These are phyloP conservation scores for Actinia tenebrosa DNA, from an alignment of 64 coral and sea anemone species.

Conservation along the genomic window DNA sequence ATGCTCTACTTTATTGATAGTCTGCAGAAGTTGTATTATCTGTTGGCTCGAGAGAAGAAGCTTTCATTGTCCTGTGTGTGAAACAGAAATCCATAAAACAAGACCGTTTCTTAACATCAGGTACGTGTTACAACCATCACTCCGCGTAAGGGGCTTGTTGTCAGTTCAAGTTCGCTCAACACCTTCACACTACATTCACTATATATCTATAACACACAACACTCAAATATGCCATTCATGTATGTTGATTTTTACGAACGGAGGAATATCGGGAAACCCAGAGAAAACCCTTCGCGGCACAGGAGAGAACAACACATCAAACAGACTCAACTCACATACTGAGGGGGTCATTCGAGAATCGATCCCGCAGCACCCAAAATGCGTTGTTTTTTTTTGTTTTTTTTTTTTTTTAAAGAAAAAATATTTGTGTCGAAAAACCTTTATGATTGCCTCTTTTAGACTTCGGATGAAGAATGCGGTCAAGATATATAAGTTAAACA, in stretches of 20 bases:
- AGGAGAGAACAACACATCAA: background rate
- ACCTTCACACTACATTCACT: no score
- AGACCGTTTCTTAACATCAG: slow-evolving; percentile 40
- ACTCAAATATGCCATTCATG: background rate
- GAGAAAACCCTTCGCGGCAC: background rate
- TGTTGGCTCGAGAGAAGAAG: slow-evolving; percentile 26
- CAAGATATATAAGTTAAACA: no score
- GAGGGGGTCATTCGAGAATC: background rate
- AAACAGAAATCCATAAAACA: slow-evolving; percentile 54
- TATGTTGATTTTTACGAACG: background rate
- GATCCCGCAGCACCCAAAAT: background rate
- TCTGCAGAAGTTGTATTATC: slow-evolving; percentile 55
- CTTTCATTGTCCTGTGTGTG: slow-evolving; percentile 47
- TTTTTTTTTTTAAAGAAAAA: no score
- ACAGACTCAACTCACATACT: no score
- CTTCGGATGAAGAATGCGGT: no score
- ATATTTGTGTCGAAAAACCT: no score
- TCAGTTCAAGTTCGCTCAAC: no score
- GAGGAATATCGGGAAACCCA: background rate
- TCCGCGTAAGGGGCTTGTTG: no score
- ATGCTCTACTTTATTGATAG: slow-evolving; percentile 11
- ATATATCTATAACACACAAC: background rate
- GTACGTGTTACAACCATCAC: background rate
- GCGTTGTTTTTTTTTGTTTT: no score
- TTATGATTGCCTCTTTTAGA: no score